Base-by-base conservation (phyloP, 2,113 vertebrate species). In the Brachyhypopomus occidentalis region DNA sequence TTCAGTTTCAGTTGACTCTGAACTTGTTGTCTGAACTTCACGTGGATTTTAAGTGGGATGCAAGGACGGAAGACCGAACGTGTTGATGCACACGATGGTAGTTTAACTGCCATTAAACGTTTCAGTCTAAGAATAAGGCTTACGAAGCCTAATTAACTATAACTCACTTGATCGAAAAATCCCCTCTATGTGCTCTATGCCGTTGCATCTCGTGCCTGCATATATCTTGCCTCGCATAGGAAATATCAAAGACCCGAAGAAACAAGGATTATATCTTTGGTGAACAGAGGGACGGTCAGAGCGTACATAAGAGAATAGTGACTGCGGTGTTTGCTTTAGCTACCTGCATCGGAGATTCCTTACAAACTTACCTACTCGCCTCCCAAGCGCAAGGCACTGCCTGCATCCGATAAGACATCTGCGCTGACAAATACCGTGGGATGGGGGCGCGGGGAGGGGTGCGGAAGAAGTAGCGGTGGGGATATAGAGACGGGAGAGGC, bases 321-420 rank as follows among this genome's bases (percentile, higher is more conserved):
- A 70, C 79, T 88, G 83, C 71, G 72, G 85, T 86, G 83, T 92
- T 89, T 90, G 84, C 66, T 79, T 85, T 86, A 72, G 76, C 86
- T 90, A 90, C 89, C 90, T 89, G 90, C 90, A 91, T 90, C 88
- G 85, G 86, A 84, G 81, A 88, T 85, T 86, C 85, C 81, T 79
- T 83, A 83, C 45, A 82, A 86, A 88, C 83, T 80, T 85, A 84
- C 81, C 81, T 82, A 81, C 85, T 85, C 85, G 75, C 86, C 86
- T 85, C 84, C 85, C 82, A 69, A 52, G 77, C 73, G 83, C 30
- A 22, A 85, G 85, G 86, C 87, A 79, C 85, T 84, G 88, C 90
- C 89, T 92, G 90, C 89, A 92, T 91, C 88, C 87, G 92, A 93
- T 91, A 92, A 92, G 90, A 69, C 86, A 91, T 90, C 87, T 87